Evolutionary conservation across 2,797 vertebrate genomes (phyloP).

Genomic region (Acrocephalus scirpaceus): DNA sequence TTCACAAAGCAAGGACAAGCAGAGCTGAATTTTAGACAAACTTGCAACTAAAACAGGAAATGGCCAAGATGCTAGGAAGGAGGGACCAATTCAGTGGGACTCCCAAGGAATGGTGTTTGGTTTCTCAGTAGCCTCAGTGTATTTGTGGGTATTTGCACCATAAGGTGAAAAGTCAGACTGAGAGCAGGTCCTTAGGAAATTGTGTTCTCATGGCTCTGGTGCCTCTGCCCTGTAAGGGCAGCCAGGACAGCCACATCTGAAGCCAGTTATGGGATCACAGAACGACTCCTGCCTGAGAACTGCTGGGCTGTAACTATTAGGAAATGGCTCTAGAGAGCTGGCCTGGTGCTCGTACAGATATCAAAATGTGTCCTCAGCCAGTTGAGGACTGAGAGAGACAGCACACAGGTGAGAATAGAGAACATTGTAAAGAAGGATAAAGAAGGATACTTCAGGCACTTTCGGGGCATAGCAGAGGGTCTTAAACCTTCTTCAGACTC

Average conservation of each 20-base stretch:
- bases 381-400: background rate
- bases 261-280: background rate
- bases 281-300: background rate
- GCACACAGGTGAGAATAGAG: background rate
- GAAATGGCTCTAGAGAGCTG: background rate
- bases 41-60: constrained; percentile 16
- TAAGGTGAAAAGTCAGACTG: background rate
- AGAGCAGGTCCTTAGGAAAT: background rate
- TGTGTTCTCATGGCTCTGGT: background rate
- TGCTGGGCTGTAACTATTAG: background rate
- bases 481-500: background rate
- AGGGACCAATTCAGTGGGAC: background rate
- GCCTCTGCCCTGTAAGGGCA: background rate
- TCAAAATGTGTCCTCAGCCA: background rate
- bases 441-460: background rate
- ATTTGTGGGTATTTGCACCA: background rate
- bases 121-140: background rate
- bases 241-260: background rate
- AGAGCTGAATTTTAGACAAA: background rate
- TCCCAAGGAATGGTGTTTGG: background rate
- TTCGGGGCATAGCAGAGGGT: background rate
- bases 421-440: background rate
- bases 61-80: background rate
- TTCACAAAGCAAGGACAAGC: background rate
- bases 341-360: background rate